phyloP scores from a whole-genome alignment of 1,140 invertebrate genomes.

The Gryllus bimaculatus region DNA sequence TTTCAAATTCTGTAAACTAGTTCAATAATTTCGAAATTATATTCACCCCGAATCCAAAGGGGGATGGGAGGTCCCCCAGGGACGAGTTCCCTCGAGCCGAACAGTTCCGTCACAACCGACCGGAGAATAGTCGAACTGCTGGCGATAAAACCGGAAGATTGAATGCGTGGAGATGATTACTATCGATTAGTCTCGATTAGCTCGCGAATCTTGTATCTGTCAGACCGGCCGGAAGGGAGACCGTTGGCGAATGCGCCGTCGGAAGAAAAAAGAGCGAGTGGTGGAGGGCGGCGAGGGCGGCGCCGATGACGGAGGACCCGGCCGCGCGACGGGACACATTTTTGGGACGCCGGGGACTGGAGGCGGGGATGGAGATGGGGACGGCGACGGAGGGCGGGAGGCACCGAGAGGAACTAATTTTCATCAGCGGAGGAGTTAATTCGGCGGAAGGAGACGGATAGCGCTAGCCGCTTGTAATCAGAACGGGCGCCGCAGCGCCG shows the following conservation, averaged over 20 bases:
- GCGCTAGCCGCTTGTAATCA: background rate
- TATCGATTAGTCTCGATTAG: background rate
- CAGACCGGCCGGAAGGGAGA: background rate
- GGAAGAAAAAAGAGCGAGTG: background rate
- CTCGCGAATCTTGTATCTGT: background rate
- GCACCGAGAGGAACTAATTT: background rate
- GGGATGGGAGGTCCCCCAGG: too few species aligned
- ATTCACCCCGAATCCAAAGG: too few species aligned
- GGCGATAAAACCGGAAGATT: background rate
- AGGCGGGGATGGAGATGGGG: background rate
- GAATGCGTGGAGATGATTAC: background rate
- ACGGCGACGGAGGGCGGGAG: background rate
- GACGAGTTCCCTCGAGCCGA: too few species aligned
- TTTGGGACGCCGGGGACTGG: background rate
- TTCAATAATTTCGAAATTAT: too few species aligned
- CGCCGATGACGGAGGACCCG: background rate
- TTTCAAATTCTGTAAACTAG: too few species aligned
- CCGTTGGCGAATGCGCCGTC: background rate
- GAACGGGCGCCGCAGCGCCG: background rate
- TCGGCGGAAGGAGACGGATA: background rate
- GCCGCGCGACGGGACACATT: background rate
- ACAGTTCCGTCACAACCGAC: background rate
- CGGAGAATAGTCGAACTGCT: background rate
- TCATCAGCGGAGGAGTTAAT: background rate
- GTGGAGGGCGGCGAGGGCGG: too few species aligned